Evolutionary conservation across 2,888 invertebrate genomes (phyloP).

Genomic region (Boloria euphrosyne): DNA sequence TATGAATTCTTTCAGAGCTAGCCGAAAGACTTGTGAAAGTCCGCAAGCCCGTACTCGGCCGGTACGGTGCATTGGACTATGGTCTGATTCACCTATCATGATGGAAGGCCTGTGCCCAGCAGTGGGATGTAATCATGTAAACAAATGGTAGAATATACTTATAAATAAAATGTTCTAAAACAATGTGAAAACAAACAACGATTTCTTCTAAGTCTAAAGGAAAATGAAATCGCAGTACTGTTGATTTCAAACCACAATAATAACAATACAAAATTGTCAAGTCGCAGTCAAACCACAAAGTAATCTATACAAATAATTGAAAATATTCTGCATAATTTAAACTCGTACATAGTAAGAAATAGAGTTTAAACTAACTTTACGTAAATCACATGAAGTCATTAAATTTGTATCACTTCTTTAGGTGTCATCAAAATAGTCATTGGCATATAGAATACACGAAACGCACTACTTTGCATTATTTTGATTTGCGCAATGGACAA

Average conservation of each 20-base stretch:
- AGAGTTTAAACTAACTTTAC: constrained; percentile 5
- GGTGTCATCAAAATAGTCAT: constrained; percentile 30
- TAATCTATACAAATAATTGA: constrained; percentile 28
- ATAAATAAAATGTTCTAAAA: background rate
- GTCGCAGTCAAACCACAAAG: constrained; percentile 28
- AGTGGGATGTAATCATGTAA: too few species aligned
- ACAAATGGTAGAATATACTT: too few species aligned
- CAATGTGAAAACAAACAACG: constrained; percentile 6
- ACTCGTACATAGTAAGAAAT: constrained; percentile 7
- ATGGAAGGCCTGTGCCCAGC: too few species aligned
- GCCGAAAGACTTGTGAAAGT: too few species aligned
- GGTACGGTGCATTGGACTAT: too few species aligned
- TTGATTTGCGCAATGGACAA: constrained; percentile 27
- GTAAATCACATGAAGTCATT: constrained; percentile 21
- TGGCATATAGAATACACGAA: constrained; percentile 19
- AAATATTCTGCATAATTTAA: constrained; percentile 18
- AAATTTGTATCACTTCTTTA: constrained; percentile 18
- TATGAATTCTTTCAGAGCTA: too few species aligned
- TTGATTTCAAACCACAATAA: constrained; percentile 27
- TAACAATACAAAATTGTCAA: constrained; percentile 30
- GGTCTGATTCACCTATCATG: too few species aligned
- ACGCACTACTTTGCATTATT: constrained; percentile 30
- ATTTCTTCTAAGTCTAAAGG: constrained; percentile 7
- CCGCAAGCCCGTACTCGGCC: too few species aligned
- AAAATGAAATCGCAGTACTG: constrained; percentile 15